Conservation (phyloP, 2,888 invertebrate genomes). For the Pseudococcus jackbeardsleyi region DNA sequence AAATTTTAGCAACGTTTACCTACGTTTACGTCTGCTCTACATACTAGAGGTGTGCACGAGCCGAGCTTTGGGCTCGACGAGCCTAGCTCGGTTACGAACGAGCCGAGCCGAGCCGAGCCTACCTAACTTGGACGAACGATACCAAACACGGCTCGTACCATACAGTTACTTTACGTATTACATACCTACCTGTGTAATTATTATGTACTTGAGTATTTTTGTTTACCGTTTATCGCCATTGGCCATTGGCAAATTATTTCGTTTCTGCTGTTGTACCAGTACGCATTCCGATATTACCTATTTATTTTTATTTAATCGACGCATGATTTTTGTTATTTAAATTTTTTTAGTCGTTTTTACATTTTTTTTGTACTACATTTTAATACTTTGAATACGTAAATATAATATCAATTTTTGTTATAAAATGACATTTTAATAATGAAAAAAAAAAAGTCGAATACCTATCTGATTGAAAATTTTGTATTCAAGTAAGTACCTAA, state of each 20-base stretch:
- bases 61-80: too few relatives aligned
- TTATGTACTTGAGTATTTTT: not conserved
- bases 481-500: not conserved
- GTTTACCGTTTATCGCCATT: not conserved
- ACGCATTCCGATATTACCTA: constrained; percentile 55
- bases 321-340: constrained; percentile 28
- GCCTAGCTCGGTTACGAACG: too few relatives aligned
- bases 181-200: not conserved
- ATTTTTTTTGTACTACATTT: constrained; percentile 58
- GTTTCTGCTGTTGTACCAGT: constrained; percentile 51
- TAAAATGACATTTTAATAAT: not conserved
- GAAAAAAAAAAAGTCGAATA: constrained; percentile 27
- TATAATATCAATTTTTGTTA: constrained; percentile 56
- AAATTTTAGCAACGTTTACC: too few relatives aligned
- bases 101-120: too few relatives aligned
- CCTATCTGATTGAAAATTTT: not conserved
- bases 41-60: too few relatives aligned
- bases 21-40: too few relatives aligned
- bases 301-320: constrained; percentile 49
- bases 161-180: too few relatives aligned
- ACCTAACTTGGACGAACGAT: too few relatives aligned
- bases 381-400: constrained; percentile 61
- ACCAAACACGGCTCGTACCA: too few relatives aligned
- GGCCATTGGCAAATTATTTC: not conserved
- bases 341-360: constrained; percentile 49